Conservation (phyloP, 1,140 invertebrate genomes). For the Caenorhabditis briggsae region DNA sequence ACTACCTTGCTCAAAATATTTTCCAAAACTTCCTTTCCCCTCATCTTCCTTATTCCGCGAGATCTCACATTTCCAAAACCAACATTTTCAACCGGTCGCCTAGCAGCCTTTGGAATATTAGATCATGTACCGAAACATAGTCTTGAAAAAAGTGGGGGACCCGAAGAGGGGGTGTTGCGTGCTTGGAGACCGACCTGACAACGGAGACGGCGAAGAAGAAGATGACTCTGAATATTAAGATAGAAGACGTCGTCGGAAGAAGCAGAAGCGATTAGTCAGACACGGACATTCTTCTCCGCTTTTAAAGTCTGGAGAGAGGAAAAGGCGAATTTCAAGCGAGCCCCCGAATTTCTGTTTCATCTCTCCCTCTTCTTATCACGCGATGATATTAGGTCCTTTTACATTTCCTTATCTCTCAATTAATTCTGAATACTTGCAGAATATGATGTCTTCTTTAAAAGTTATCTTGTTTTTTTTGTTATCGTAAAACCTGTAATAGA, state of each 20-base stretch:
- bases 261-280: conserved; percentile 26
- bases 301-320: not conserved
- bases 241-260: not conserved
- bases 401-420: not conserved
- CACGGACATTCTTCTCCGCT: not conserved
- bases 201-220: not conserved
- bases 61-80: conserved; percentile 33
- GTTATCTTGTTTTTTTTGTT: too few relatives aligned
- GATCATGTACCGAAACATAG: conserved; percentile 34
- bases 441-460: not conserved
- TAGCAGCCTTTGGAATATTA: conserved; percentile 39
- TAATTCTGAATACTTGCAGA: not conserved
- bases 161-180: conserved; percentile 18
- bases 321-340: conserved; percentile 1
- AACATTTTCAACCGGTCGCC: not conserved
- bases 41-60: not conserved
- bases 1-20: not conserved
- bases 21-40: not conserved
- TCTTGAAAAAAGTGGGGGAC: not conserved
- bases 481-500: too few relatives aligned
- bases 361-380: conserved; percentile 4
- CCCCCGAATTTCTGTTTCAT: not conserved
- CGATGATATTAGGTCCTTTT: not conserved
- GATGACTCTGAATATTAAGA: conserved; percentile 17
- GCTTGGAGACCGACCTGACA: conserved; percentile 23